Percentiles rank a stretch among this genome's conserved stretches.
Evolutionary conservation across 2,888 invertebrate genomes (phyloP).

Genomic region (Coronaproctus castanopsis): DNA sequence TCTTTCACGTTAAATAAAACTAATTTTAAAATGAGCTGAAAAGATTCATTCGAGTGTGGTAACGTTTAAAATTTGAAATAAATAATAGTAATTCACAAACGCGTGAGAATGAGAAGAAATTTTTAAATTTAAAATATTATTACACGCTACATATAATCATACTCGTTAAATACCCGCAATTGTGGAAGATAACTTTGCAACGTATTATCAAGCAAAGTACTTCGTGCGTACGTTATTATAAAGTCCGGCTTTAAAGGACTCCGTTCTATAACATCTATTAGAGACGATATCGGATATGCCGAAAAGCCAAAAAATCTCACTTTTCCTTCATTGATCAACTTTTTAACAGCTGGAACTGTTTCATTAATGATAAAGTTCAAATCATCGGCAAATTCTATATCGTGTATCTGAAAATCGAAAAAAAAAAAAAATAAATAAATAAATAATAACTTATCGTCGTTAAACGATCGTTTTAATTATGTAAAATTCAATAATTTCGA

Average conservation of each 20-base stretch:
- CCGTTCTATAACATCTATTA: conserved; percentile 51
- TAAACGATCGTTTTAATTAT: too few relatives aligned
- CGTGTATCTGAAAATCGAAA: conserved; percentile 51
- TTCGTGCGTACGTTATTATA: conserved; percentile 56
- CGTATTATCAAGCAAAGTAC: conserved; percentile 58
- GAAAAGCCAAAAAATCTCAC: conserved; percentile 60
- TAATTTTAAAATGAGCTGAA: too few relatives aligned
- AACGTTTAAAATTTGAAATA: too few relatives aligned
- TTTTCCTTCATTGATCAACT: conserved; percentile 42
- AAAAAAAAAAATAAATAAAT: too few relatives aligned
- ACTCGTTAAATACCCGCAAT: conserved; percentile 65
- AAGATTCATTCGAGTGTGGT: too few relatives aligned
- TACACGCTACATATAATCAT: too few relatives aligned
- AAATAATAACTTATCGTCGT: too few relatives aligned
- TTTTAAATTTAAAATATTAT: too few relatives aligned
- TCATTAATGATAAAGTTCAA: conserved; percentile 53
- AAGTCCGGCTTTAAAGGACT: conserved; percentile 43
- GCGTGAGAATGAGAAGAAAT: too few relatives aligned
- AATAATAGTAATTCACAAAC: too few relatives aligned
- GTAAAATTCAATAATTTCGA: too few relatives aligned
- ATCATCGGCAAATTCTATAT: conserved; percentile 60
- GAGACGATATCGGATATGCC: conserved; percentile 55
- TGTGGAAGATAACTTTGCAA: conserved; percentile 49
- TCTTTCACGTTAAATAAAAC: too few relatives aligned
- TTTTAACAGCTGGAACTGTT: conserved; percentile 61